phyloP scores from a whole-genome alignment of 2,888 invertebrate species.

The Reticulitermes lucifugus region DNA sequence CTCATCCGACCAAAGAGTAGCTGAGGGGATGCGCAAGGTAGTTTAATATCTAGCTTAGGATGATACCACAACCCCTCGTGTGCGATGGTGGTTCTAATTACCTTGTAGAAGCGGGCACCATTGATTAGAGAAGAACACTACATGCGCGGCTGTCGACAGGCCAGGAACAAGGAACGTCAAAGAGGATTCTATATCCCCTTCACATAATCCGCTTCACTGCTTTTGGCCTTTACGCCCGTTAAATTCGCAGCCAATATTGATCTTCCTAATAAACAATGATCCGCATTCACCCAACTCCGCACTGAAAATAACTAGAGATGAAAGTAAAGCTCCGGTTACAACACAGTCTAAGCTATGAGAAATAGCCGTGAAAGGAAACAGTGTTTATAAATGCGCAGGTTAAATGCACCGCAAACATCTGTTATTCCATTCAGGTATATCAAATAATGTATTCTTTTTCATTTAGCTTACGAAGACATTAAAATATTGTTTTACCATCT shows the following conservation, averaged over 20 bases:
- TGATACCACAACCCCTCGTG: neutral
- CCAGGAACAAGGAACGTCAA: neutral
- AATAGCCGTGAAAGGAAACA: neutral
- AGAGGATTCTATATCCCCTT: constrained; percentile 16
- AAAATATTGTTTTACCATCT: neutral
- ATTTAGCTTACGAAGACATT: neutral
- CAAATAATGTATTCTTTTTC: neutral
- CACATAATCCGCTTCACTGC: constrained; percentile 35
- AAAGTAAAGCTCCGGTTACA: neutral
- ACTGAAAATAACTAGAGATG: neutral
- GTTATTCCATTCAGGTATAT: too few relatives aligned
- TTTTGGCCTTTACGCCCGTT: constrained; percentile 38
- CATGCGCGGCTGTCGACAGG: constrained; percentile 3
- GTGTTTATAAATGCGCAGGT: neutral
- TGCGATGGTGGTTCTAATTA: constrained; percentile 26
- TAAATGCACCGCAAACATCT: neutral
- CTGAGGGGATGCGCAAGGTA: constrained; percentile 38
- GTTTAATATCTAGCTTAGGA: constrained; percentile 3
- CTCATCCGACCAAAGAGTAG: constrained; percentile 18
- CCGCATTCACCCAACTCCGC: neutral
- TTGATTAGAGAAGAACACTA: constrained; percentile 31
- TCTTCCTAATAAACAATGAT: constrained; percentile 40
- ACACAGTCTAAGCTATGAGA: neutral
- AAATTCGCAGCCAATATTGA: constrained; percentile 40
- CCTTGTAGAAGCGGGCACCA: constrained; percentile 11